phyloP scores from a whole-genome alignment of 2,113 vertebrate species.

The Onychorhynchus coronatus region DNA sequence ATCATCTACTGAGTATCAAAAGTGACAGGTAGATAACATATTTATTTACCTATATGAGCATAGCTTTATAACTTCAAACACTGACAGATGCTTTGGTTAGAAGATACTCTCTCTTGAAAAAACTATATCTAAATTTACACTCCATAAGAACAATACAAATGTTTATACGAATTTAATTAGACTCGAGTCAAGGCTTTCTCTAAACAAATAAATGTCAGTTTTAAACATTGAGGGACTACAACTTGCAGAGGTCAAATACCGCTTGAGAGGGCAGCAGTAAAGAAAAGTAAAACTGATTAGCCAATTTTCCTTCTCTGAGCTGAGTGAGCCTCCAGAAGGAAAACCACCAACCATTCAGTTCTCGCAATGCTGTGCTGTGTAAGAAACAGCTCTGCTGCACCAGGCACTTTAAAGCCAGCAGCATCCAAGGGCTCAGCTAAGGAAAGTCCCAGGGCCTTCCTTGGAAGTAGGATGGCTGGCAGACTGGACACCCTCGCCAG shows the following conservation, averaged over 20 bases:
- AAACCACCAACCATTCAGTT: neutral
- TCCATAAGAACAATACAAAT: neutral
- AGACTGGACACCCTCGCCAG: neutral
- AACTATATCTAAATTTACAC: neutral
- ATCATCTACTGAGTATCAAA: neutral
- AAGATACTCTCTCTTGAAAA: neutral
- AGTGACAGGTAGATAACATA: neutral
- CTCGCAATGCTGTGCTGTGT: neutral
- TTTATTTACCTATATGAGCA: neutral
- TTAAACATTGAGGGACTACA: too few species aligned
- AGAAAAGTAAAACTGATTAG: neutral
- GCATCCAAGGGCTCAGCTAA: neutral
- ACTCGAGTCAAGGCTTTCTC: neutral
- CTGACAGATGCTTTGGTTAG: neutral
- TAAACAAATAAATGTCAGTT: constrained; percentile 23
- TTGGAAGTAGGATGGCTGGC: neutral
- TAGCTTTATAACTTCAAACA: neutral
- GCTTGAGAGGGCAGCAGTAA: neutral
- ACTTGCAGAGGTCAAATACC: neutral
- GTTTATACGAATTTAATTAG: neutral
- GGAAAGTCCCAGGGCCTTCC: neutral
- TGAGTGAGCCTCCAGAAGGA: neutral
- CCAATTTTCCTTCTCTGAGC: neutral
- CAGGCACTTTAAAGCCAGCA: neutral
- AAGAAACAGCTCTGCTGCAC: neutral